Base-by-base conservation (phyloP, 2,888 invertebrate species). In the Acanthosepion esculentum region DNA sequence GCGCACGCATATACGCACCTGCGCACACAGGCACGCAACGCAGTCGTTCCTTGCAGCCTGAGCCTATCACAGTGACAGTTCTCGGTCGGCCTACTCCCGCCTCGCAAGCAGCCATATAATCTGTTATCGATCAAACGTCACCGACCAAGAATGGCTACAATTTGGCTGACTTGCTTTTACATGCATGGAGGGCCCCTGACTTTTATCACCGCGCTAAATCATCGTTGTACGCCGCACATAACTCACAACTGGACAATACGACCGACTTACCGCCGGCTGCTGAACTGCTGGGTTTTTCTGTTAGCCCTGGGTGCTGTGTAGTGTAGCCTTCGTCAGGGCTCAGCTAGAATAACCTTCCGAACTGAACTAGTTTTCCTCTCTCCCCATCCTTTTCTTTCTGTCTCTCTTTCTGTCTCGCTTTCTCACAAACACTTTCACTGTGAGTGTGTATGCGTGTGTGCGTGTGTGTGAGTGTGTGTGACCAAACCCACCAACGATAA, bases 41-140 rank as follows among this genome's bases (percentile, higher is more conserved):
- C n/a, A 78, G 78, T 78, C 78, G 78, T 78, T 78, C 59, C 59
- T 23, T 59, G 59, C 59, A 33, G 78, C 33, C 78, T 78, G 78
- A 78, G 78, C 78, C 78, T n/a, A 78, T 78, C 78, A 78, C 78
- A 78, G 78, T 78, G 78, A 78, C 78, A 78, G 78, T 78, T 78
- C 78, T n/a, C 78, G 78, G 78, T 78, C 78, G 78, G 78, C 78
- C 78, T 78, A 78, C 78, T 78, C 78, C 78, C 78, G n/a, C 78
- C 78, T 78, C 12, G 78, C n/a, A 78, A 78, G 78, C 78, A n/a
- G 78, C 78, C 78, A 78, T 78, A 78, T 78, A 78, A 78, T 78
- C 78, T 78, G n/a, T 33, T 78, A 78, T 78, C 78, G 78, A 78
- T 78, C 78, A 78, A 33, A 78, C n/a, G 78, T 78, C 78, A 78